Evolutionary conservation across 2,888 invertebrate species (phyloP), one percentile per base, ranked within the genome.

Genomic region (Ectropis crepuscularia): DNA sequence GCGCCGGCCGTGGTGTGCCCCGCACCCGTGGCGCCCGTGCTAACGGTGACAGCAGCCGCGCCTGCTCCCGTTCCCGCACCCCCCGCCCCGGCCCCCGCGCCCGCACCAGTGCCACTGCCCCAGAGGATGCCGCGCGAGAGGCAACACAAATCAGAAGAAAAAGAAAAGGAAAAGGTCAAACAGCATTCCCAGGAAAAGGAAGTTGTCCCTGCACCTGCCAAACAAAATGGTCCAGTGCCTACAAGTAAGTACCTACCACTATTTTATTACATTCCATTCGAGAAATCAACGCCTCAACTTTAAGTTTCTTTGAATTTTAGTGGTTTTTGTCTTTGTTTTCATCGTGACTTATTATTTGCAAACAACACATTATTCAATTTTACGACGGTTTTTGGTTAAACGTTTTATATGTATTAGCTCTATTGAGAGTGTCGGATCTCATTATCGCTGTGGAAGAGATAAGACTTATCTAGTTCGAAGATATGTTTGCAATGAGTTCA

Each of bases 191-290:
- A 57, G 36, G 72, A 74, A 43, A 65, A 68, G 36, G 70, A 71
- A 54, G 47, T 61, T 39, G 39, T 61, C 49, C 69, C 63, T 8
- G 9, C 61, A n/a, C 47, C 59, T 43, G 61, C 54, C 55, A 74
- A 72, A 65, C 71, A 68, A 37, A 75, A 75, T 53, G 74, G 74
- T 48, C 74, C 74, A 48, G 57, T 67, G 58, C 66, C 67, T n/a
- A 51, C 59, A 68, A 66, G 74, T 75, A 66, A 74, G 74, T 73
- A 50, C 53, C 12, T 73, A 50, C 53, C 12, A n/a, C 28, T 53
- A 42, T 39, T 11, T 36, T 53, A 36, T 36, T 43, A 6, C 6
- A 6, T 36, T 11, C 11, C 9, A 37, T 37, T 41, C 10, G 41
- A 5, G 41, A 9, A 9, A 41, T 41, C 10, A 41, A 28, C 16